phyloP scores from a whole-genome alignment of 2,888 invertebrate genomes.

The Drosophila suboccidentalis region DNA sequence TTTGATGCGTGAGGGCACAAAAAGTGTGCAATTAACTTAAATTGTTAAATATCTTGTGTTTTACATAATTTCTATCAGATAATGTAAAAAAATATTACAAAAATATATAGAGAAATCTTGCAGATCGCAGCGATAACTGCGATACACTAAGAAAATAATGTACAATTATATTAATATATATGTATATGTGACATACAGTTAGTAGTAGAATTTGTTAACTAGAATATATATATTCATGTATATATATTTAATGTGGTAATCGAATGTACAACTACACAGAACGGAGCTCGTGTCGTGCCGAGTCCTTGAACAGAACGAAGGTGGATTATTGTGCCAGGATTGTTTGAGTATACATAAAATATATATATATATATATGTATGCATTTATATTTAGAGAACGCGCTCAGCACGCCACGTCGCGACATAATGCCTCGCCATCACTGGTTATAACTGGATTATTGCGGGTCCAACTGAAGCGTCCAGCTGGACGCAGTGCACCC shows the following conservation, averaged over 20 bases:
- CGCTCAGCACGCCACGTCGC: slow-evolving; percentile 72
- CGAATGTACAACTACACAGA: slow-evolving; percentile 57
- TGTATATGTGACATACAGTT: slow-evolving; percentile 19
- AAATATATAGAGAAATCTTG: slow-evolving; percentile 33
- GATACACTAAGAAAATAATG: slow-evolving; percentile 27
- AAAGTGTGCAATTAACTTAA: slow-evolving; percentile 27
- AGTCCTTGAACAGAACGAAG: slow-evolving; percentile 56
- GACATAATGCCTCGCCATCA: slow-evolving; percentile 55
- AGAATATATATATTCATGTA: slow-evolving; percentile 9
- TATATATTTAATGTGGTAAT: slow-evolving; percentile 7
- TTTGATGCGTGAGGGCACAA: slow-evolving; percentile 46
- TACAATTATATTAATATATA: slow-evolving; percentile 32
- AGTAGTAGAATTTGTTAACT: slow-evolving; percentile 20
- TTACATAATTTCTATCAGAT: slow-evolving; percentile 27
- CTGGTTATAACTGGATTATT: slow-evolving; percentile 28
- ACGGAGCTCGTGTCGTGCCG: slow-evolving; percentile 29
- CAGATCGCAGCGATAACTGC: slow-evolving; percentile 22
- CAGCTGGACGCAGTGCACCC: slow-evolving; percentile 18
- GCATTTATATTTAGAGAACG: slow-evolving; percentile 18
- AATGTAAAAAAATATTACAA: slow-evolving; percentile 44
- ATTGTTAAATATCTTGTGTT: slow-evolving; percentile 9
- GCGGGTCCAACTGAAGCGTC: slow-evolving; percentile 49
- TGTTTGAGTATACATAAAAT: slow-evolving; percentile 1
- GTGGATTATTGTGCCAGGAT: slow-evolving; percentile 21
- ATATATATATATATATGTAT: background rate